Base-by-base conservation (phyloP, 23 tunicate genomes). In the Phallusia fumigata region DNA sequence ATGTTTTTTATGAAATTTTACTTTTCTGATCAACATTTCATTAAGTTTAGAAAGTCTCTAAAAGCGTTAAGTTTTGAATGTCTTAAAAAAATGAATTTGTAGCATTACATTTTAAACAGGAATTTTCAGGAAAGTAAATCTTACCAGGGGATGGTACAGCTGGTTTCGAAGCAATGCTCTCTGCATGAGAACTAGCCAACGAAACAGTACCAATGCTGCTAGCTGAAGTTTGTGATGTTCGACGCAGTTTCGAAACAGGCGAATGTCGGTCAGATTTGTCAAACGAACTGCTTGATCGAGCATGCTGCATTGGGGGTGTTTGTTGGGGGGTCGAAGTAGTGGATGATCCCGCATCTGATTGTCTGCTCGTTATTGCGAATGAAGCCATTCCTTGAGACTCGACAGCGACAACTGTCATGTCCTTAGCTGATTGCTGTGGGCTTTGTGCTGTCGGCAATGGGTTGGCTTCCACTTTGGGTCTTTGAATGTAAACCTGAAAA, bases 341-440 rank as follows among this genome's bases (percentile, higher is more conserved):
- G 8, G 78, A 74, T 21, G 44, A 35, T 1, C 45, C 19, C 5
- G 78, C 40, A 30, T 40, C 44, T 12, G 53, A 77, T 30, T 34
- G 81, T 30, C 52, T 80, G 36, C 40, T 36, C 3, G 84, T 81
- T 30, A 81, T 50, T 8, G 76, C 65, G 22, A 81, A 81, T 18
- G 84, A n/a, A 6, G 84, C 84, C 84, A 81, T 81, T 16, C 84
- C 84, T 65, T 81, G 65, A 21, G 76, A 69, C 13, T 69, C 84
- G 65, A 77, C 47, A 19, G 45, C 26, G 5, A 58, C 28, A 22
- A 58, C 69, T 58, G 69, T 6, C 11, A 58, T 13, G 16, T 58
- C 69, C 3, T 24, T 58, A 6, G 26, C 5, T 58, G 11, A 13
- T 22, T 22, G 69, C 28, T 1, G 69, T 58, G 69, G 28, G 26